Base-by-base conservation (phyloP, 2,797 vertebrate genomes). In the Rhynchonycteris naso region DNA sequence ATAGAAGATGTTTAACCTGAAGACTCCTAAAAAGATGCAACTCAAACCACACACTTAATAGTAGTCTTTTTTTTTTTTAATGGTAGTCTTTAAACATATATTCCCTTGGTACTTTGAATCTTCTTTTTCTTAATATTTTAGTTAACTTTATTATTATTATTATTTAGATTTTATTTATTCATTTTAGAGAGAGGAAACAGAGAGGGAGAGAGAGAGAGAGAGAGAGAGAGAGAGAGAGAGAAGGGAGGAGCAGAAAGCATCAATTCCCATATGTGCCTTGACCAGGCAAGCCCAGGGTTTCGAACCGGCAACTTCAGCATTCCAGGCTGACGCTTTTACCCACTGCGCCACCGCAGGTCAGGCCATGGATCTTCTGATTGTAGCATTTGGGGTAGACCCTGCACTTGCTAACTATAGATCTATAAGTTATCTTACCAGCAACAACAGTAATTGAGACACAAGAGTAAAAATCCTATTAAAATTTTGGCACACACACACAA, bases 1-100 rank as follows among this genome's bases (percentile, higher is more conserved):
- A 68, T 13, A 94, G 87, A 54, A 54, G 63, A 50, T 66, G n/a
- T 94, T 97, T 84, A 58, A 88, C 66, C 75, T 85, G 2, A 50
- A 43, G 56, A 82, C 47, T 81, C 71, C 76, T 82, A 91, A 95
- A 93, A 58, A 59, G 19, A 33, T 54, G 52, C 26, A 43, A 18
- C 82, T 86, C 75, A 74, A 50, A 78, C 47, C 52, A 74, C 87
- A 82, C 83, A 28, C 3, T 79, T 56, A 85, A 71, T 16, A 61
- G 84, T 50, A 79, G 68, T 59, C 69, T 65, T 95, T 79, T 61
- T 43, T 61, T 43, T 95, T 79, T 61, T 79, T 56, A 85, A 71
- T 16, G 66, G 84, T 50, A 79, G 74, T 59, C 69, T 65, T 95
- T 79, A 58, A 85, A 38, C 21, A 33, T 5, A 19, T 22, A 68